Base-by-base conservation (phyloP, 2,113 vertebrate genomes). In the Telmatochromis bifrenatus region DNA sequence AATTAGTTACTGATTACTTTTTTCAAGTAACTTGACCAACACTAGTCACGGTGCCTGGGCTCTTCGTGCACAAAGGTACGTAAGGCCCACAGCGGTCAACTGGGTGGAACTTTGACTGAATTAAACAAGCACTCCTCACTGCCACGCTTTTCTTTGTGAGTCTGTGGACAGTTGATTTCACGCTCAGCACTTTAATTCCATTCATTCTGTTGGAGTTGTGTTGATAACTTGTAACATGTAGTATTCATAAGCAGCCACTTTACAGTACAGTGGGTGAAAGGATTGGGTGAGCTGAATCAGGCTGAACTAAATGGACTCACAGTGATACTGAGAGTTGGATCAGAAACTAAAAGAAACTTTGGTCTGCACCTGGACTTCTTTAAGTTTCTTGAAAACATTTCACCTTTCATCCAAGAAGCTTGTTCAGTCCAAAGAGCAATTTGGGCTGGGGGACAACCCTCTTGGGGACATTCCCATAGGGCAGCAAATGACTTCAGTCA, bases 391-490 rank as follows among this genome's bases (percentile, higher is more conserved):
- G 56, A 60, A 60, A 33, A 60, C 8, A 31, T 60, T 60, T 60
- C 26, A 17, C 26, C 14, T 60, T 0, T 60, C 56, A 31, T 17
- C 56, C 0, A 0, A 60, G 28, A 19, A 60, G 15, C 9, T 33
- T 19, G 8, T 33, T 60, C 56, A 60, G 28, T 60, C 6, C 28
- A 17, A 60, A 10, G 5, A 60, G 56, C 15, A 60, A 17, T 4
- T 60, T 31, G 56, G 56, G 56, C 7, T 3, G 13, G 5, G 14
- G 26, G 5, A 0, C 26, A 17, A 31, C 56, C 26, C 14, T 31
- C 5, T 4, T 31, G 28, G 56, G 28, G 28, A 60, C 56, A 17
- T 9, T 31, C 56, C 56, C 26, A 31, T 60, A 31, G 56, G 5
- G 8, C 56, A 14, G 21, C 1, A 68, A 39, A 39, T 21, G 11